Evolutionary conservation across 2,888 invertebrate species (phyloP), one percentile per base, ranked within the genome.

Genomic region (Erebia aethiops): DNA sequence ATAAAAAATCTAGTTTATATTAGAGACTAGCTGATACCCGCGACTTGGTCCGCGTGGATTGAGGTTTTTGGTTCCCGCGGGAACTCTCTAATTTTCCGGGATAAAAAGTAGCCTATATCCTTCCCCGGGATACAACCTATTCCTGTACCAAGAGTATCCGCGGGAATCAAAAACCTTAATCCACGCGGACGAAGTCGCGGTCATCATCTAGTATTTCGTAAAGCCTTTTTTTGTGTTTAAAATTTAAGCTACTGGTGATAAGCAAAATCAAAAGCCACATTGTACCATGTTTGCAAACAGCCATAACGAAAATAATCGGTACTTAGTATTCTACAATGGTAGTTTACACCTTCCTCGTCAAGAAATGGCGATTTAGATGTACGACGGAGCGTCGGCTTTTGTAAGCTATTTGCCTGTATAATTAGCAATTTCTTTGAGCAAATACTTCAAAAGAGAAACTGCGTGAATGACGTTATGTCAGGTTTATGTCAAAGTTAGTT

Each of bases 331-430:
- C 70, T 4, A 67, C 60, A 67, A 51, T 58, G 43, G 67, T 51
- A 46, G 26, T 57, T 64, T 68, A 56, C 68, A 18, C 4, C 61
- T 64, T 26, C 10, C 9, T 21, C 54, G 65, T 56, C 56, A 73
- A 73, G 71, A 65, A 71, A 52, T 43, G 61, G 65, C 71, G 54
- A 71, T 74, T 70, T 68, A 57, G 56, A 26, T 21, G 60, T 68
- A 62, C 66, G 21, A n/a, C 18, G 4, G 35, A 62, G 65, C 58
- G 51, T 60, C 51, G 65, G 57, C 71, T 74, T 75, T 74, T 74
- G 76, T 71, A 75, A 74, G 54, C 60, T 71, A 70, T 75, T 73
- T 75, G 71, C 71, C 67, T 71, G 66, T 56, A 60, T 73, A 74
- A 77, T 77, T 75, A 76, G 67, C 73, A 73, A 70, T 69, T 73